phyloP scores from a whole-genome alignment of 2,888 invertebrate genomes.

The Gortyna flavago region DNA sequence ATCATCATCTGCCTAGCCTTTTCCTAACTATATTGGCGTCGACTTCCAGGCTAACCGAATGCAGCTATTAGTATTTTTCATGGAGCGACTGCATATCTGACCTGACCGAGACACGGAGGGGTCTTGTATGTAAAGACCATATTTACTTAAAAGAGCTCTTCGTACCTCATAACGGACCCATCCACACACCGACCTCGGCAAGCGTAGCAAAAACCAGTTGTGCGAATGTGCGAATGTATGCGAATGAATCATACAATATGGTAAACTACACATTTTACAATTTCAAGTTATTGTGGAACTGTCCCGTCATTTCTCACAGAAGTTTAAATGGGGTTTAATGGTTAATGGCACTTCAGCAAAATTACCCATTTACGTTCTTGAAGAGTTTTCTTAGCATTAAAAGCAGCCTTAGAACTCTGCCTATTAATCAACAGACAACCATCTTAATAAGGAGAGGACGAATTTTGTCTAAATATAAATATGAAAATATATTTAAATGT shows the following conservation, averaged over 20 bases:
- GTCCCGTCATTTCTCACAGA: background rate
- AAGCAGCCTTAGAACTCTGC: constrained; percentile 1
- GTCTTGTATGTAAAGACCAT: background rate
- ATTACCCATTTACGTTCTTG: background rate
- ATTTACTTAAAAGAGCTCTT: too few species aligned
- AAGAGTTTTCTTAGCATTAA: constrained; percentile 3
- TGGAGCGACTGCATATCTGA: background rate
- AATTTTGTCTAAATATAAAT: constrained; percentile 44
- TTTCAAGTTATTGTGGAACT: background rate
- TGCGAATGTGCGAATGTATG: too few species aligned
- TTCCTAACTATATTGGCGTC: background rate
- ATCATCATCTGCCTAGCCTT: background rate
- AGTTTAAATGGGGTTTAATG: constrained; percentile 6
- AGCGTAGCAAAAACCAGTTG: background rate
- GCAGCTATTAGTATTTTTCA: background rate
- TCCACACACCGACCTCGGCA: background rate
- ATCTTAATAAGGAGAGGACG: constrained; percentile 22
- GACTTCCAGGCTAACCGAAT: background rate
- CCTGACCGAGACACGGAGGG: background rate
- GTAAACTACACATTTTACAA: background rate
- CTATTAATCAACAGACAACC: constrained; percentile 23
- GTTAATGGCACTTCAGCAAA: constrained; percentile 13
- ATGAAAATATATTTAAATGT: constrained; percentile 61
- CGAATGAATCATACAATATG: too few species aligned
- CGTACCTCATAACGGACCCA: background rate